These are phyloP conservation scores for Zaprionus vittiger DNA, from an alignment of 1,140 invertebrate genomes.

Conservation along the genomic window DNA sequence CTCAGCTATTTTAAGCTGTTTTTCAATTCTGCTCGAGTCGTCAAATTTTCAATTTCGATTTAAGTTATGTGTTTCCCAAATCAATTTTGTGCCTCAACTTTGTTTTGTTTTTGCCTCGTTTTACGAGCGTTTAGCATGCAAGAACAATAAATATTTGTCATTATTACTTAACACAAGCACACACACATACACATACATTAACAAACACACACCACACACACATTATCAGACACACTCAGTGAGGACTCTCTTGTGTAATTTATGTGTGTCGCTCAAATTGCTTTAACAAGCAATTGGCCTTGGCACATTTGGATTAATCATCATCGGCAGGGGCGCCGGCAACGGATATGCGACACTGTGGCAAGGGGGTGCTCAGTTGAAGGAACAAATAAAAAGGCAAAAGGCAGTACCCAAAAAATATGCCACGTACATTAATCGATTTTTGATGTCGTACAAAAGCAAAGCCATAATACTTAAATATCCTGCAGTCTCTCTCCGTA, in stretches of 20 bases:
- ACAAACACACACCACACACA: background rate
- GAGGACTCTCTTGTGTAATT: conserved; percentile 28
- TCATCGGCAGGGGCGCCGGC: background rate
- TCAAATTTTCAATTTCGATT: background rate
- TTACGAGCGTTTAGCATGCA: conserved; percentile 56
- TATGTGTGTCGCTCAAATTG: conserved; percentile 61
- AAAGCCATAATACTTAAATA: conserved; percentile 42
- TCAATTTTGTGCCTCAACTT: background rate
- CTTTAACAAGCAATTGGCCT: conserved; percentile 23
- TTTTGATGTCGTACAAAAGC: conserved; percentile 48
- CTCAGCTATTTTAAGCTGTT: background rate
- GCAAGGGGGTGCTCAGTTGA: conserved; percentile 20
- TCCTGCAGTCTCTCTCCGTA: conserved; percentile 9
- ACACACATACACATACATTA: background rate
- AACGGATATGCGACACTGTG: background rate
- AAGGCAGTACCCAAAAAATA: conserved; percentile 9
- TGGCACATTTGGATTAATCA: conserved; percentile 41
- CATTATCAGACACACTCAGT: background rate
- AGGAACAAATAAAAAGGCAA: conserved; percentile 49
- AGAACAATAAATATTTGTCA: conserved; percentile 42
- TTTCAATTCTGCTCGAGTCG: background rate
- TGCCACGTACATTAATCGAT: conserved; percentile 60
- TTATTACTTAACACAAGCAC: conserved; percentile 6
- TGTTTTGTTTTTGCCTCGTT: conserved; percentile 4
- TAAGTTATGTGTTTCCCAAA: background rate